Evolutionary conservation across 2,797 vertebrate species (phyloP), one percentile per base, ranked within the genome.

Genomic region (Antennarius maculatus): DNA sequence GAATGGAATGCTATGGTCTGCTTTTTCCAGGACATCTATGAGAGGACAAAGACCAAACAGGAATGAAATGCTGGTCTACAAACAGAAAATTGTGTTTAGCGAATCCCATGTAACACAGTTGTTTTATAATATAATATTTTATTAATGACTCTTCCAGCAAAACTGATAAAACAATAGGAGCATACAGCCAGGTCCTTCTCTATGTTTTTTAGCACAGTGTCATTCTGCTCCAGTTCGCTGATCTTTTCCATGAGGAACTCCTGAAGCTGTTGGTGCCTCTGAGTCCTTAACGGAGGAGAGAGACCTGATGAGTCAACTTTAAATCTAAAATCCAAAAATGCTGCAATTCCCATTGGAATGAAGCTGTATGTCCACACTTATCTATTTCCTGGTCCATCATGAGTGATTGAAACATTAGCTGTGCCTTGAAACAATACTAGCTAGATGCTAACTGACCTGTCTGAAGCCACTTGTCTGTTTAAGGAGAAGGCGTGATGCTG

Each of bases 121-220:
- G 12, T 0, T 27, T 12, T 42, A 45, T 29, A 0, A 14, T 2
- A 18, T 47, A 42, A 3, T 51, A 56, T 34, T 7, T 51, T 57
- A 31, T 17, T 34, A 9, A 43, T 6, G 4, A 59, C 7, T 29
- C 6, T 54, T 55, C 27, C 5, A 39, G 4, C 12, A 12, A 68
- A 37, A 65, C 37, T 55, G 41, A 7, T 41, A 39, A 65, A 61
- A 6, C 2, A 2, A 27, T 7, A 41, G 53, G 37, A 39, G 76
- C 81, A 14, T 93, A 99, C 97, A 73, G 16, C 89, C 79, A 96
- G 87, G 63, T 99, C 95, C 82, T 95, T 95, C 68, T 98, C 96
- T 91, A 97, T 93, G 82, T 68, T 91, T 86, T 90, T 94, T 76
- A 99, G 89, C 49, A 87, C 75, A 46, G 86, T 83, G 64, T 94